These are phyloP conservation scores for Panzeria rudis DNA, from an alignment of 2,888 invertebrate species.

Conservation along the genomic window DNA sequence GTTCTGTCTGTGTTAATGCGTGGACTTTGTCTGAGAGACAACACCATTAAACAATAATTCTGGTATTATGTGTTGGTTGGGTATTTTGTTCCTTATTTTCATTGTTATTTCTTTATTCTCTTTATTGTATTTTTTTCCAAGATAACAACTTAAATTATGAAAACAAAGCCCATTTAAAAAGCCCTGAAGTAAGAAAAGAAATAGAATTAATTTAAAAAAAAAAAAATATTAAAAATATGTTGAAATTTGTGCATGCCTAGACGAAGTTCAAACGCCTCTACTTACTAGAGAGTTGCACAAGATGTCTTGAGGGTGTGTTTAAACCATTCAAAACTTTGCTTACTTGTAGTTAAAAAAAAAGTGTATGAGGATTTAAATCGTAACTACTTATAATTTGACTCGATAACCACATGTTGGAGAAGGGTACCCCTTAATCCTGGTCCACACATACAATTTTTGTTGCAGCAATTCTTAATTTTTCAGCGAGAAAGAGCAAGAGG, in stretches of 20 bases:
- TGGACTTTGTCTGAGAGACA: slow-evolving; percentile 37
- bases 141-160: slow-evolving; percentile 4
- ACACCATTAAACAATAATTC: slow-evolving; percentile 23
- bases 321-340: no score
- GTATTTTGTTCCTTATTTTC: neutral
- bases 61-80: slow-evolving; percentile 37
- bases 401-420: no score
- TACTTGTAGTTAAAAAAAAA: no score
- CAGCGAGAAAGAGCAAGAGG: no score
- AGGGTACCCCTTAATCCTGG: no score
- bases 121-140: neutral
- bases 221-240: no score
- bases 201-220: neutral
- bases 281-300: no score
- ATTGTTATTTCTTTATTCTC: slow-evolving; percentile 6
- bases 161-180: neutral
- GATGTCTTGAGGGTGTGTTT: no score
- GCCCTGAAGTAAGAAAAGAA: neutral
- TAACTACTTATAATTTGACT: no score
- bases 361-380: no score
- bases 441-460: no score
- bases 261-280: neutral
- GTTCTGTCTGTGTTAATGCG: slow-evolving; percentile 30
- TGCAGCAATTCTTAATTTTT: no score
- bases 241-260: neutral